A percentile compares a stretch with the other conserved stretches of the same genome.
Evolutionary conservation across 2,113 vertebrate species (phyloP).

Genomic region (Mus musculus): DNA sequence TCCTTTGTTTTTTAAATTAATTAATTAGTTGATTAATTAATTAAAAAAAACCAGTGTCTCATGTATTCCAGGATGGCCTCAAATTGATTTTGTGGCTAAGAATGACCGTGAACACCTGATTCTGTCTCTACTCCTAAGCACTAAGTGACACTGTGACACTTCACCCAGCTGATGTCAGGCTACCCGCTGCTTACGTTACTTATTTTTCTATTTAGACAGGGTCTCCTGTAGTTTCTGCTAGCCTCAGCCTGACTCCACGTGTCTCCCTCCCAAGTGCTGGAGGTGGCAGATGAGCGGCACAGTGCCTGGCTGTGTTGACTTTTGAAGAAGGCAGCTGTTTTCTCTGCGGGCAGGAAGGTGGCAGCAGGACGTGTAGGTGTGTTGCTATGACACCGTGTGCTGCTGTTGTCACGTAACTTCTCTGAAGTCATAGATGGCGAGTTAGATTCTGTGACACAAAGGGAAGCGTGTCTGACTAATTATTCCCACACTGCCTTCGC

Average conservation of each 20-base stretch:
- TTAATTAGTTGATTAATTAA: neutral
- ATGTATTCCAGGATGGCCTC: neutral
- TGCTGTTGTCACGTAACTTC: neutral
- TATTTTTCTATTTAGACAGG: no score
- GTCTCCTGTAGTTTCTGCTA: no score
- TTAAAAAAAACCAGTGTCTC: neutral
- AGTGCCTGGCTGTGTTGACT: neutral
- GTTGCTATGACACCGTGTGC: slow-evolving; percentile 38
- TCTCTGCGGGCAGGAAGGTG: neutral
- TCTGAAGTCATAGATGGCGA: slow-evolving; percentile 56
- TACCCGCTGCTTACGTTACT: neutral
- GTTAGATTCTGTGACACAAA: slow-evolving; percentile 41
- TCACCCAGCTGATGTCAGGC: neutral
- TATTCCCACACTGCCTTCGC: neutral
- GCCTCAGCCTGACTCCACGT: neutral
- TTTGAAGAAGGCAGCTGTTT: slow-evolving; percentile 21
- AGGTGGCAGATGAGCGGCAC: no score
- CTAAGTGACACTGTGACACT: neutral
- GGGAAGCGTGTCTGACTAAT: slow-evolving; percentile 62
- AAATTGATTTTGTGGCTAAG: neutral
- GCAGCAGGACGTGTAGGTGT: neutral
- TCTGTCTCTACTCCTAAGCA: neutral
- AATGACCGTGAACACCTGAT: neutral
- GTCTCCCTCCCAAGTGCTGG: no score
- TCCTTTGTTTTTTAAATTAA: neutral